Percentiles rank a stretch among this genome's conserved stretches.
Evolutionary conservation across 1,140 invertebrate species (phyloP).

Genomic region (Muscidifurax raptorellus): DNA sequence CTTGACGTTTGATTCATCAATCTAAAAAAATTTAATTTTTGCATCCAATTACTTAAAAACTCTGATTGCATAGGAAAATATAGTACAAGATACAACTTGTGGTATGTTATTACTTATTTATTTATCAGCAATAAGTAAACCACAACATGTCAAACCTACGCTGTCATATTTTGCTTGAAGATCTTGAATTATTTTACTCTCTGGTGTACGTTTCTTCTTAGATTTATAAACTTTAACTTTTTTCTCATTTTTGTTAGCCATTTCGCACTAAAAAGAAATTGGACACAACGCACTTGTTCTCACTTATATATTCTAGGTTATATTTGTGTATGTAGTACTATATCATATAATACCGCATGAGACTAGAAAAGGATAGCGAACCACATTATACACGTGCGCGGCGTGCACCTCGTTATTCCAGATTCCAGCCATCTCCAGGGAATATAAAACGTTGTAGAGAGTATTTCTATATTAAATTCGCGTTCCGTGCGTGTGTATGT

Average conservation of each 20-base stretch:
- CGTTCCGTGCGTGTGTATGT: no score
- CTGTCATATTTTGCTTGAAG: slow-evolving; percentile 79
- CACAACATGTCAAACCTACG: slow-evolving; percentile 64
- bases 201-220: slow-evolving; percentile 76
- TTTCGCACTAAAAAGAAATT: not conserved
- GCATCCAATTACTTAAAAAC: not conserved
- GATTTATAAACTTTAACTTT: slow-evolving; percentile 75
- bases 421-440: no score
- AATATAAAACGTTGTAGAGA: no score
- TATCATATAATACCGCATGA: no score
- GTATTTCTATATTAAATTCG: no score
- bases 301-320: not conserved
- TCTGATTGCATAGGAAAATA: slow-evolving; percentile 32
- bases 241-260: slow-evolving; percentile 59
- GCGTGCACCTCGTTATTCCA: no score
- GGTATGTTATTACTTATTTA: not conserved
- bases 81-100: no score
- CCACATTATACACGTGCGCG: no score
- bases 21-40: slow-evolving; percentile 72
- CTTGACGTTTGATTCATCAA: slow-evolving; percentile 79
- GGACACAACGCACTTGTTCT: not conserved
- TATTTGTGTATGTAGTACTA: not conserved
- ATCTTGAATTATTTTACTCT: slow-evolving; percentile 79
- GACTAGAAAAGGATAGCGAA: not conserved
- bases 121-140: not conserved